Evolutionary conservation across 2,888 invertebrate genomes (phyloP).

Genomic region (Cartodere bifasciata): DNA sequence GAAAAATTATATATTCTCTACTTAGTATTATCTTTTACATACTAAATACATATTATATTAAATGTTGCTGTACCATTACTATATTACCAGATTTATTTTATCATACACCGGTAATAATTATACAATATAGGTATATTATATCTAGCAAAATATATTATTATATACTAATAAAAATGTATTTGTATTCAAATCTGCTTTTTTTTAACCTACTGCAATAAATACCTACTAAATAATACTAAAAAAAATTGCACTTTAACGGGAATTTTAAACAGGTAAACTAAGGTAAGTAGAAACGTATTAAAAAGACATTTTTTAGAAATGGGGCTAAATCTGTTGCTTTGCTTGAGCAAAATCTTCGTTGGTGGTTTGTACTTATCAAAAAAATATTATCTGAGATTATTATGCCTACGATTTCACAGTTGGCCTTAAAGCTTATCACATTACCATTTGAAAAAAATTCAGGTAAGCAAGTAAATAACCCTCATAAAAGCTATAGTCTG

Average conservation of each 20-base stretch:
- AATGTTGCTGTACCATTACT: constrained; percentile 37
- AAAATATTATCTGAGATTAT: too few relatives aligned
- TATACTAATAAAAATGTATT: constrained; percentile 39
- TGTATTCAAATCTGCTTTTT: constrained; percentile 31
- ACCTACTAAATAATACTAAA: too few relatives aligned
- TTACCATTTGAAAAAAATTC: neutral
- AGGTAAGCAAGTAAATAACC: too few relatives aligned
- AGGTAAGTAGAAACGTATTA: too few relatives aligned
- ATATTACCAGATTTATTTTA: constrained; percentile 36
- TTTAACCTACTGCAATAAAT: constrained; percentile 8
- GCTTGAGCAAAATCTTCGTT: too few relatives aligned
- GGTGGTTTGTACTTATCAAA: too few relatives aligned
- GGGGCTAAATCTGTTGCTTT: too few relatives aligned
- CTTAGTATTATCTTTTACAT: constrained; percentile 36
- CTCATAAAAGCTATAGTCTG: constrained; percentile 1
- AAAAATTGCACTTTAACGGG: too few relatives aligned
- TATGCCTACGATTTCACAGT: too few relatives aligned
- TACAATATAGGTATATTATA: constrained; percentile 36
- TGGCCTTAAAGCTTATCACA: too few relatives aligned
- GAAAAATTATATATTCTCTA: constrained; percentile 34
- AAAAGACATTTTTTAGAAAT: too few relatives aligned
- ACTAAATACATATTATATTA: constrained; percentile 33
- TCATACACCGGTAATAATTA: constrained; percentile 37
- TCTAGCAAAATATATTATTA: constrained; percentile 38
- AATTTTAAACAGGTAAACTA: too few relatives aligned